A percentile compares a stretch with the other conserved stretches of the same genome.
phyloP scores from a whole-genome alignment of 2,113 vertebrate species.

The Craseonycteris thonglongyai region DNA sequence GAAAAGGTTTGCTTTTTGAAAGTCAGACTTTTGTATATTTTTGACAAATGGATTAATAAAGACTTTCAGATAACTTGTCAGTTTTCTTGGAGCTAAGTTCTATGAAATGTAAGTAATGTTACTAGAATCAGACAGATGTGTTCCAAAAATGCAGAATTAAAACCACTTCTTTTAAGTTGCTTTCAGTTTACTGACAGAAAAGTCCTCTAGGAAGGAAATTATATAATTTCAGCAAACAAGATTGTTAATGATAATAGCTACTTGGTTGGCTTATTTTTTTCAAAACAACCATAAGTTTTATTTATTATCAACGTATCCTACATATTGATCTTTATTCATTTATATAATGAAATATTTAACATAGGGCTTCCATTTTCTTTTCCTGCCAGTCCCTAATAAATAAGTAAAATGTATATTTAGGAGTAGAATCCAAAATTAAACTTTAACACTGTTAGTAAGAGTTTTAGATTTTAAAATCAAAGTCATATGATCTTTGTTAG shows the following conservation, averaged over 20 bases:
- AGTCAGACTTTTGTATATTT: background rate
- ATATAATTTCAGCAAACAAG: slow-evolving; percentile 25
- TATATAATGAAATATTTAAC: slow-evolving; percentile 32
- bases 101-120: background rate
- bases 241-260: background rate
- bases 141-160: slow-evolving; percentile 27
- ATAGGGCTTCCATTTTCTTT: background rate
- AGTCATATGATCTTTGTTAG: background rate
- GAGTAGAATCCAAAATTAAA: slow-evolving; percentile 11
- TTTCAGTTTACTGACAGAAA: background rate
- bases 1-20: background rate
- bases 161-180: slow-evolving; percentile 34
- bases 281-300: background rate
- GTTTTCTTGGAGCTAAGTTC: background rate
- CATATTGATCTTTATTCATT: slow-evolving; percentile 4
- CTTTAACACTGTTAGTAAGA: background rate
- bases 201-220: background rate
- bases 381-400: background rate
- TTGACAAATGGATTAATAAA: slow-evolving; percentile 29
- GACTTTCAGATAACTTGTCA: background rate
- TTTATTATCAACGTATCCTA: background rate
- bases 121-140: background rate
- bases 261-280: slow-evolving; percentile 19
- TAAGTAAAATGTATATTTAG: slow-evolving; percentile 1
- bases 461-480: slow-evolving; percentile 44